Evolutionary conservation across 2,888 invertebrate species (phyloP).

Genomic region (Morpho helenor): DNA sequence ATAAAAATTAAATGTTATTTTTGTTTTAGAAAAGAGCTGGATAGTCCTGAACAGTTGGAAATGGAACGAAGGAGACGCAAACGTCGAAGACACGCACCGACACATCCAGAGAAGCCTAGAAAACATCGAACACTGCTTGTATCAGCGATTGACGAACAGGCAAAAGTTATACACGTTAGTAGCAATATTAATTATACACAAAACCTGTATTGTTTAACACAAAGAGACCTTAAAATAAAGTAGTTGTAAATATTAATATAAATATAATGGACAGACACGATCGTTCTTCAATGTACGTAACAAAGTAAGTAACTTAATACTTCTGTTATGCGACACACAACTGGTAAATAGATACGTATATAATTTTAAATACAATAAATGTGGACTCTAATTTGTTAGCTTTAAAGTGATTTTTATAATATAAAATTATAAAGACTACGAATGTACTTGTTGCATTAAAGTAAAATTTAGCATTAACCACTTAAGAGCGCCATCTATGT

Average conservation of each 20-base stretch:
- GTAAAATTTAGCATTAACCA: background rate
- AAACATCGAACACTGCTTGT: conserved; percentile 70
- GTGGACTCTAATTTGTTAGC: no score
- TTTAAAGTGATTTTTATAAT: no score
- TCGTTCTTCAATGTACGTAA: background rate
- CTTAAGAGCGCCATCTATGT: conserved; percentile 13
- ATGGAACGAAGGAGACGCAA: conserved; percentile 60
- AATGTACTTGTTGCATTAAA: no score
- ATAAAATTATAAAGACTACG: no score
- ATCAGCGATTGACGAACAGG: conserved; percentile 73
- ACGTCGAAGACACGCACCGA: conserved; percentile 40
- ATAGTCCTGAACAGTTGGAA: conserved; percentile 62
- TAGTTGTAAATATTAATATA: no score
- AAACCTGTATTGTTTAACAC: no score
- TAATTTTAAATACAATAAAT: background rate
- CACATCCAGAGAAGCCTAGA: conserved; percentile 50
- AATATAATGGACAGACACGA: no score
- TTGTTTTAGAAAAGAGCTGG: conserved; percentile 41
- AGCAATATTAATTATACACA: background rate
- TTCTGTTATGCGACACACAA: background rate
- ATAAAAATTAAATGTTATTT: background rate
- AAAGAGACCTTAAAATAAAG: no score
- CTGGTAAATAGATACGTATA: background rate
- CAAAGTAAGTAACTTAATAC: conserved; percentile 20
- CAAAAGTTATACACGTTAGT: conserved; percentile 73